Percentiles rank a stretch among this genome's conserved stretches.
phyloP scores from a whole-genome alignment of 2,113 vertebrate genomes.

The Kobus ellipsiprymnus region DNA sequence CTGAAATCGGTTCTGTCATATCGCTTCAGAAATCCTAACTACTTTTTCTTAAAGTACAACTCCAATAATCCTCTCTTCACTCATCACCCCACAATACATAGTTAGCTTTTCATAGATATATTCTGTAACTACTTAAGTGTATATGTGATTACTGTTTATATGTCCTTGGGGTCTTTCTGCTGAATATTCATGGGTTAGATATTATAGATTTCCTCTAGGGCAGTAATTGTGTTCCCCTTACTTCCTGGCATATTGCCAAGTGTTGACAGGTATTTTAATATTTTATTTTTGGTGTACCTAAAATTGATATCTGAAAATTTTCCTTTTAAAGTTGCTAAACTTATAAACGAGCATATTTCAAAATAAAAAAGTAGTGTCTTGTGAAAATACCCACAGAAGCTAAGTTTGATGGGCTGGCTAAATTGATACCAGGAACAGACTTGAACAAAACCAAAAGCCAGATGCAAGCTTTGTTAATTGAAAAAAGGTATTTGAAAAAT shows the following conservation, averaged over 20 bases:
- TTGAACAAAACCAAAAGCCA: not conserved
- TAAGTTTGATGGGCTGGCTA: not conserved
- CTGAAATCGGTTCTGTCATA: not conserved
- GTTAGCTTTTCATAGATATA: not conserved
- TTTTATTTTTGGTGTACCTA: not conserved
- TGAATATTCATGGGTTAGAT: conserved; percentile 22
- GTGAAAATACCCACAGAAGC: not conserved
- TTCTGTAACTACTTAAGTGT: conserved; percentile 16
- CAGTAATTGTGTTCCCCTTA: not conserved
- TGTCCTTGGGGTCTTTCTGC: conserved; percentile 45
- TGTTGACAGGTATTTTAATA: not conserved
- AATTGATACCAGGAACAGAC: not conserved
- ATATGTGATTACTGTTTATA: conserved; percentile 38
- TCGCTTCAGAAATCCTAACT: not conserved
- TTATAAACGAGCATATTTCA: conserved; percentile 2
- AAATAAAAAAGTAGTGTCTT: not conserved
- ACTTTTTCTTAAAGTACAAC: not conserved
- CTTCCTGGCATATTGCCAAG: conserved; percentile 26
- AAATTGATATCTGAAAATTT: conserved; percentile 15
- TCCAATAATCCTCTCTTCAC: not conserved
- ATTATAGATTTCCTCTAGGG: conserved; percentile 32
- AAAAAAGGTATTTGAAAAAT: not conserved
- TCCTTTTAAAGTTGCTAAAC: conserved; percentile 17
- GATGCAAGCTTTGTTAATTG: not conserved
- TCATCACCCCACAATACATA: not conserved